Conservation (phyloP, 2,888 invertebrate species). For the Drosophila fulvimacula region DNA sequence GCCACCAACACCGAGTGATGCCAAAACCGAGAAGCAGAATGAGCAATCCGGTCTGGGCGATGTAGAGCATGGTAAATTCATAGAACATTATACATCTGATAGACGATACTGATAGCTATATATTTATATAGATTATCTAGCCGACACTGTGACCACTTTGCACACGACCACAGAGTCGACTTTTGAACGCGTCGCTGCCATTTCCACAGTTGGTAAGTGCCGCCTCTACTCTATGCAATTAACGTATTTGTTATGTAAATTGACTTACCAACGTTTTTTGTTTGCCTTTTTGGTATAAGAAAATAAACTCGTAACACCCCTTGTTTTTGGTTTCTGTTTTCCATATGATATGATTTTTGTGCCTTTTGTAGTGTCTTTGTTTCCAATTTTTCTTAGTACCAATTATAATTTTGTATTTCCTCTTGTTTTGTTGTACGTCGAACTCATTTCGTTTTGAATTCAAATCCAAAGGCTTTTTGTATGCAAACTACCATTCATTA, state of each 20-base stretch:
- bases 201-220: conserved; percentile 81
- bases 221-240: conserved; percentile 58
- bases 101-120: neutral
- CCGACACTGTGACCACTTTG: conserved; percentile 79
- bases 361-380: conserved; percentile 62
- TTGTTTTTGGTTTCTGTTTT: conserved; percentile 40
- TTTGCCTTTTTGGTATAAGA: conserved; percentile 65
- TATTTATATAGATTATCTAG: conserved; percentile 67
- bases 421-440: conserved; percentile 41
- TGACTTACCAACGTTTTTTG: conserved; percentile 65
- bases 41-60: conserved; percentile 51
- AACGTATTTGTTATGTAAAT: conserved; percentile 73
- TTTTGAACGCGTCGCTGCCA: conserved; percentile 80
- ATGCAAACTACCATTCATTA: conserved; percentile 78
- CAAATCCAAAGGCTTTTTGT: conserved; percentile 80
- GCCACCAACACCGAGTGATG: conserved; percentile 84
- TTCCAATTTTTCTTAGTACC: conserved; percentile 34
- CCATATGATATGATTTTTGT: conserved; percentile 42
- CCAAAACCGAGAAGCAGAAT: conserved; percentile 68
- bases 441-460: conserved; percentile 38
- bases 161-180: conserved; percentile 81
- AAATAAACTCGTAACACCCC: conserved; percentile 52
- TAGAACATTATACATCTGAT: neutral
- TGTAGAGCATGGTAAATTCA: conserved; percentile 59
- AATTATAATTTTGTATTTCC: conserved; percentile 30